phyloP scores from a whole-genome alignment of 2,888 invertebrate genomes.

The Polydrusus tereticollis region DNA sequence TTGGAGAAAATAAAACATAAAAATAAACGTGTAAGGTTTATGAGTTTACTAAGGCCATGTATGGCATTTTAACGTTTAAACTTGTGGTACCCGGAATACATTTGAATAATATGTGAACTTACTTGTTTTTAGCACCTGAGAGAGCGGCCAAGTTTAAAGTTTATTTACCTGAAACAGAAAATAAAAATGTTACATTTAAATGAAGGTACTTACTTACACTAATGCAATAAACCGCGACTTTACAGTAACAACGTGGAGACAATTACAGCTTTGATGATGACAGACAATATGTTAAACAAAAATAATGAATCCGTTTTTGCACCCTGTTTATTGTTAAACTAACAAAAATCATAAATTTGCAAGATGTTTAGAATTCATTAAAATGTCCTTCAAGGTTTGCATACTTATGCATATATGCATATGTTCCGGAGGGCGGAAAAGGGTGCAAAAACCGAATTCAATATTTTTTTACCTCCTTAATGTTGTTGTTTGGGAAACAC shows the following conservation, averaged over 20 bases:
- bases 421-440: too few relatives aligned
- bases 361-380: too few relatives aligned
- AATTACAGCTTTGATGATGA: background rate
- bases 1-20: conserved; percentile 28
- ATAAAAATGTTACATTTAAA: background rate
- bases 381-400: too few relatives aligned
- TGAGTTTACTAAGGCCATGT: conserved; percentile 26
- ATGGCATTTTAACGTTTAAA: conserved; percentile 34
- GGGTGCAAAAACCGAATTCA: too few relatives aligned
- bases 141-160: conserved; percentile 26
- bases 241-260: background rate
- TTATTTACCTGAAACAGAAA: conserved; percentile 33
- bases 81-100: conserved; percentile 33
- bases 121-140: conserved; percentile 31
- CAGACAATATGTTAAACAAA: too few relatives aligned
- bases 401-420: too few relatives aligned
- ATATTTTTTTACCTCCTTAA: too few relatives aligned
- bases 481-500: too few relatives aligned
- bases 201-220: background rate
- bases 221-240: too few relatives aligned
- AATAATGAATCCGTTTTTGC: too few relatives aligned
- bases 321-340: too few relatives aligned
- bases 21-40: conserved; percentile 38
- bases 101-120: conserved; percentile 33
- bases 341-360: too few relatives aligned